phyloP scores from a whole-genome alignment of 2,888 invertebrate genomes.

The Heliconius hortense region DNA sequence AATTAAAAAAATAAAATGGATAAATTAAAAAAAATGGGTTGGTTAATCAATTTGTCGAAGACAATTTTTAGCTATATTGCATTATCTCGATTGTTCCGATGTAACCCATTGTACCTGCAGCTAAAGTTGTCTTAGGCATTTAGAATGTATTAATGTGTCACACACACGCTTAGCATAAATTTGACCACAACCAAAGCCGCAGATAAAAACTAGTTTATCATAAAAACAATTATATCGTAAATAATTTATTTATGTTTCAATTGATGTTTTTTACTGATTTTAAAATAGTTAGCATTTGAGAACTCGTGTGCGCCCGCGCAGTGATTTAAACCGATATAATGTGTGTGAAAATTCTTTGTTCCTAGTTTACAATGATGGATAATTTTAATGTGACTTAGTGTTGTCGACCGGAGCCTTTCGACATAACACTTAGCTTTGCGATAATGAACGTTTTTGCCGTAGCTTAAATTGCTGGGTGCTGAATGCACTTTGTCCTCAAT shows the following conservation, averaged over 20 bases:
- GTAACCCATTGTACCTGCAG: not conserved
- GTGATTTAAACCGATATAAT: constrained; percentile 41
- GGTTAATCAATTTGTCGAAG: no score
- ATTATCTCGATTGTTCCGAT: no score
- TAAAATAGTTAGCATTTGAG: constrained; percentile 24
- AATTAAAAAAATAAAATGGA: no score
- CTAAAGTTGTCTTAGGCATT: no score
- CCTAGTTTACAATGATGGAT: constrained; percentile 31
- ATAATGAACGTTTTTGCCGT: constrained; percentile 24
- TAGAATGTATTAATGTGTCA: no score
- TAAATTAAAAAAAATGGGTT: no score
- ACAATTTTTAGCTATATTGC: no score
- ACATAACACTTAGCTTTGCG: constrained; percentile 11
- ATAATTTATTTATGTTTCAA: constrained; percentile 8
- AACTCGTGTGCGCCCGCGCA: constrained; percentile 24
- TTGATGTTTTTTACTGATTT: constrained; percentile 12
- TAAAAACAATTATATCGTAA: not conserved
- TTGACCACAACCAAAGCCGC: not conserved
- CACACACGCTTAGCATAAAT: no score
- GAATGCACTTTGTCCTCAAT: constrained; percentile 21
- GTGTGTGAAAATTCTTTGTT: constrained; percentile 39
- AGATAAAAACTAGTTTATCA: not conserved
- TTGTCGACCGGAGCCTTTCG: constrained; percentile 24
- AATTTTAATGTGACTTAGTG: constrained; percentile 31
- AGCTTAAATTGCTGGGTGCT: constrained; percentile 12